Evolutionary conservation across 1,140 invertebrate genomes (phyloP).

Genomic region (Tachypleus tridentatus): DNA sequence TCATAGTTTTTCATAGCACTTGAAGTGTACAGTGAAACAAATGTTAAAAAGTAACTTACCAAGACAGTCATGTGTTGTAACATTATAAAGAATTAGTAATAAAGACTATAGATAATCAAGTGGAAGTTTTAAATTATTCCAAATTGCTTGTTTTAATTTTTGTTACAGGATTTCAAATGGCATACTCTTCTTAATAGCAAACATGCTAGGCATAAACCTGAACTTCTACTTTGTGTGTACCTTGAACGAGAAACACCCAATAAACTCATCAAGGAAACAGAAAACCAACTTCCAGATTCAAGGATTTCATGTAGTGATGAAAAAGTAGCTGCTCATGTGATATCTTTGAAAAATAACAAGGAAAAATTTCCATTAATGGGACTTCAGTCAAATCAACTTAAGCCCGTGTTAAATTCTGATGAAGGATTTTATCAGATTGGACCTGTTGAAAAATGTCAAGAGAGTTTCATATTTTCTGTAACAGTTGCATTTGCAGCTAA

Average conservation of each 20-base stretch:
- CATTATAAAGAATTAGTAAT: too few species aligned
- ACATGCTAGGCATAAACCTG: constrained; percentile 36
- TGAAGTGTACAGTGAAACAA: too few species aligned
- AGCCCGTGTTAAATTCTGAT: constrained; percentile 33
- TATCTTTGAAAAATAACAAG: too few species aligned
- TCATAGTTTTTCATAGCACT: too few species aligned
- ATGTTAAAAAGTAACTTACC: too few species aligned
- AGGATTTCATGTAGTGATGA: too few species aligned
- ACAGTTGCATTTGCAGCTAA: constrained; percentile 37
- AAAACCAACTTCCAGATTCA: constrained; percentile 8
- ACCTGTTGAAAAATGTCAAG: constrained; percentile 29
- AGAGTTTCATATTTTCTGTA: constrained; percentile 35
- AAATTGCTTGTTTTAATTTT: too few species aligned
- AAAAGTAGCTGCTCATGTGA: too few species aligned
- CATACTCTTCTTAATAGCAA: constrained; percentile 38
- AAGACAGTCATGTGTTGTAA: too few species aligned
- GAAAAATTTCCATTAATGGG: too few species aligned
- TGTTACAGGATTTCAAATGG: constrained; percentile 32
- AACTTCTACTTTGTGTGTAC: constrained; percentile 34
- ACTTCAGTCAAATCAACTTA: constrained; percentile 21
- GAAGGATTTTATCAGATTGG: constrained; percentile 38
- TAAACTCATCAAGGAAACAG: constrained; percentile 26
- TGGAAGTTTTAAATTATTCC: too few species aligned
- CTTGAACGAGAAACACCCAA: constrained; percentile 25
- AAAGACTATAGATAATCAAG: too few species aligned